Evolutionary conservation across 1,140 invertebrate species (phyloP), one percentile per base, ranked within the genome.

Genomic region (Radopholus similis): DNA sequence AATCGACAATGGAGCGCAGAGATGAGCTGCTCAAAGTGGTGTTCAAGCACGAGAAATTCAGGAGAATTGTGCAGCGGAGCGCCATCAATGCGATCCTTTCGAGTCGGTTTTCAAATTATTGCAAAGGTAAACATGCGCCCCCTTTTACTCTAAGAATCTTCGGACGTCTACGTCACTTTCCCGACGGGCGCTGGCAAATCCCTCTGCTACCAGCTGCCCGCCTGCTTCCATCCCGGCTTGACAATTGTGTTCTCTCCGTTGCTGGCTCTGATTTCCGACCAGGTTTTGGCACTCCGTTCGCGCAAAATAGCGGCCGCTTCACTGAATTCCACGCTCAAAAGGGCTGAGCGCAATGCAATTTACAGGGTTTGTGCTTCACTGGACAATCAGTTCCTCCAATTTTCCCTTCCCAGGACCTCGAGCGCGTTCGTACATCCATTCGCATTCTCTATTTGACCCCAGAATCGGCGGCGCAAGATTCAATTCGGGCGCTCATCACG

Each of bases 381-480:
- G n/a, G n/a, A n/a, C n/a, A n/a, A n/a, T n/a, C n/a, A n/a, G n/a
- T n/a, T n/a, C n/a, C n/a, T n/a, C n/a, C n/a, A n/a, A n/a, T n/a
- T n/a, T n/a, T n/a, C n/a, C n/a, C n/a, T n/a, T n/a, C n/a, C n/a
- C n/a, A 86, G 81, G 90, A 92, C 83, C 83, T 93, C 40, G 87
- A 86, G 70, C 86, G 86, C 35, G 86, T 87, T 58, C 86, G 85
- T 70, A 90, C 90, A 2, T 85, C 84, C 63, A 90, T 89, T n/a
- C 88, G 87, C 73, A 87, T 96, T 71, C 83, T 96, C 1, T 96
- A 95, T 83, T 88, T 96, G 3, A 95, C 93, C 2, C 93, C 93
- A 0, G 93, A 96, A 83, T 90, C 92, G 82, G 66, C 66, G 9
- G 59, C 47, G 2, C 32, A 40, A 28, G 65, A 66, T 21, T 21